Evolutionary conservation across 2,113 vertebrate species (phyloP).

Genomic region (Xiphophorus hellerii): DNA sequence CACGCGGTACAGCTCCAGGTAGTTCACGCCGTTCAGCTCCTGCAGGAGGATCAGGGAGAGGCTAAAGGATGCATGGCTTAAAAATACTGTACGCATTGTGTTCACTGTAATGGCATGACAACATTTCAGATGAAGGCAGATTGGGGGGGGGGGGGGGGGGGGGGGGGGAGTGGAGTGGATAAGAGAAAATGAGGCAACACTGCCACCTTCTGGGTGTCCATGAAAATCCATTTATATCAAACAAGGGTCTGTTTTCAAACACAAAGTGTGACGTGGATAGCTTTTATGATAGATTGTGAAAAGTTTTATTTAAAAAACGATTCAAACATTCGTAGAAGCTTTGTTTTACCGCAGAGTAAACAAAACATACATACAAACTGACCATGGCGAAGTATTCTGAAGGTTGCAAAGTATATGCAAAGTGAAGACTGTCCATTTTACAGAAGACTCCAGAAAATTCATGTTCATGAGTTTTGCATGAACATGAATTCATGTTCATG

Average conservation of each 20-base stretch:
- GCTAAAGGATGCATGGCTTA: background rate
- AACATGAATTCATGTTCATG: too few species aligned
- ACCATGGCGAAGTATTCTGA: too few species aligned
- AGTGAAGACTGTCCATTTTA: too few species aligned
- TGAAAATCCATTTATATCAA: background rate
- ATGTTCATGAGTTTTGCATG: too few species aligned
- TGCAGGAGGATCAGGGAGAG: slow-evolving; percentile 53
- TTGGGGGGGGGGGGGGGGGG: background rate
- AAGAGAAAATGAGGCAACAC: slow-evolving; percentile 40
- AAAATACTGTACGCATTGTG: background rate
- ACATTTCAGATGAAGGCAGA: background rate
- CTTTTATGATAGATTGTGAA: background rate
- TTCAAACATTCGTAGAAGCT: too few species aligned
- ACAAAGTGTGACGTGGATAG: background rate
- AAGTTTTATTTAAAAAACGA: too few species aligned
- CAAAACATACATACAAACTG: too few species aligned
- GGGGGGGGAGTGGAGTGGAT: background rate
- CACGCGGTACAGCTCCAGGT: slow-evolving; percentile 96
- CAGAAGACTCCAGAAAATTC: too few species aligned
- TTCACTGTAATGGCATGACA: background rate
- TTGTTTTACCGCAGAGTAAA: too few species aligned
- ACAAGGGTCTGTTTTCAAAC: background rate
- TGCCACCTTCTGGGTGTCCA: slow-evolving; percentile 75
- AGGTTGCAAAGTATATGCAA: too few species aligned
- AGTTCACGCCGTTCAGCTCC: slow-evolving; percentile 97